Evolutionary conservation across 2,888 invertebrate genomes (phyloP).

Genomic region (Linnaemya vulpina): DNA sequence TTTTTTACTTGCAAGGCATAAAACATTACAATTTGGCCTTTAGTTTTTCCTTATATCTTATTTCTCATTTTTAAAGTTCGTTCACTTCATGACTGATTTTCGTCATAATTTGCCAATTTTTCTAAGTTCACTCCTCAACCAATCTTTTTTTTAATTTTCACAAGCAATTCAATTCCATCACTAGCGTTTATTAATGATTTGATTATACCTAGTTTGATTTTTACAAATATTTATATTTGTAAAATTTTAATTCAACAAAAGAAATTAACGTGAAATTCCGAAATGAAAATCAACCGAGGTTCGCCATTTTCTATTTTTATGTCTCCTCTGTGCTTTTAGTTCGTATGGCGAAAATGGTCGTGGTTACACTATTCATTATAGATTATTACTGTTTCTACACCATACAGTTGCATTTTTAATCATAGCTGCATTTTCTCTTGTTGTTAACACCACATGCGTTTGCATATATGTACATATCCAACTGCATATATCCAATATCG

Average conservation of each 20-base stretch:
- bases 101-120: conserved; percentile 58
- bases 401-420: conserved; percentile 1
- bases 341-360: conserved; percentile 57
- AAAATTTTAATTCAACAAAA: conserved; percentile 70
- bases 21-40: conserved; percentile 48
- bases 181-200: conserved; percentile 23
- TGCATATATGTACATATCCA: too few relatives aligned
- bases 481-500: too few relatives aligned
- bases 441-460: too few relatives aligned
- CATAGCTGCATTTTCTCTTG: too few relatives aligned
- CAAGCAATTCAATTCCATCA: conserved; percentile 30
- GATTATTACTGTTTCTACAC: not conserved
- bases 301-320: conserved; percentile 78
- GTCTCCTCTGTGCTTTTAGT: conserved; percentile 69
- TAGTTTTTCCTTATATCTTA: conserved; percentile 46
- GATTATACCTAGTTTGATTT: conserved; percentile 40
- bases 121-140: conserved; percentile 40
- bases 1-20: conserved; percentile 15
- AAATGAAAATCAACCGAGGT: conserved; percentile 77
- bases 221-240: conserved; percentile 50
- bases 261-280: conserved; percentile 74
- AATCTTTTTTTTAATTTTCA: not conserved
- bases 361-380: conserved; percentile 15
- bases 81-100: conserved; percentile 71
- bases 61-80: conserved; percentile 69